Conservation (phyloP, 2,888 invertebrate species). For the Oxycera nigricornis region DNA sequence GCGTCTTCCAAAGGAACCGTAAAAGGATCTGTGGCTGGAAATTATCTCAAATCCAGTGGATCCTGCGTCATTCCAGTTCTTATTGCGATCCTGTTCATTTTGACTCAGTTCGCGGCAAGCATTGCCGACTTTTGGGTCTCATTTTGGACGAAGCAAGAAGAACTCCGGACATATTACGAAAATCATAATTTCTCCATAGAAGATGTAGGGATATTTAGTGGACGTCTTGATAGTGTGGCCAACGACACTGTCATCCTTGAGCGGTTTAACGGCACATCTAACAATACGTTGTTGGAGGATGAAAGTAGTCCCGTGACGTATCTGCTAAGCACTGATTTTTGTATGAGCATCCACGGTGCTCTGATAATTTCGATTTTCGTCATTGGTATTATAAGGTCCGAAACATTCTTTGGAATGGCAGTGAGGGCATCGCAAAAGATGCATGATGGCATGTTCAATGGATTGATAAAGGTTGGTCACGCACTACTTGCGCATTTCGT, state of each 20-base stretch:
- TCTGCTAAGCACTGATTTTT: slow-evolving; percentile 58
- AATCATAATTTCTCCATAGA: neutral
- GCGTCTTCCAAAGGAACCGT: slow-evolving; percentile 61
- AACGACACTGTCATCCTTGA: neutral
- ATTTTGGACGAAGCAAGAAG: slow-evolving; percentile 64
- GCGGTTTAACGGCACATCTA: neutral
- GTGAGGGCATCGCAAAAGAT: slow-evolving; percentile 71
- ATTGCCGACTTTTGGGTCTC: slow-evolving; percentile 75
- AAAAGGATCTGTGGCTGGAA: slow-evolving; percentile 60
- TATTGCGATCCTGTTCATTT: slow-evolving; percentile 61
- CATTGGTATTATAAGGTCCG: slow-evolving; percentile 68
- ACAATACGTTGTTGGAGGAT: neutral
- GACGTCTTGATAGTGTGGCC: neutral
- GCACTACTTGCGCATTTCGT: neutral
- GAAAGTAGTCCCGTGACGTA: slow-evolving; percentile 3
- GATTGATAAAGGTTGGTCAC: slow-evolving; percentile 53
- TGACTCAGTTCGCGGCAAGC: slow-evolving; percentile 69
- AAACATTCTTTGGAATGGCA: slow-evolving; percentile 70
- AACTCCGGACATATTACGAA: slow-evolving; percentile 47
- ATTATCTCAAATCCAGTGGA: slow-evolving; percentile 66
- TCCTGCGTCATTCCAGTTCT: slow-evolving; percentile 61
- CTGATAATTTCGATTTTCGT: slow-evolving; percentile 65
- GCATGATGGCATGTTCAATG: slow-evolving; percentile 74
- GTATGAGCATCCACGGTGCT: slow-evolving; percentile 69
- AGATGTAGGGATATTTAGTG: neutral